Evolutionary conservation across 1,140 invertebrate species (phyloP).

Genomic region (Riptortus pedestris): DNA sequence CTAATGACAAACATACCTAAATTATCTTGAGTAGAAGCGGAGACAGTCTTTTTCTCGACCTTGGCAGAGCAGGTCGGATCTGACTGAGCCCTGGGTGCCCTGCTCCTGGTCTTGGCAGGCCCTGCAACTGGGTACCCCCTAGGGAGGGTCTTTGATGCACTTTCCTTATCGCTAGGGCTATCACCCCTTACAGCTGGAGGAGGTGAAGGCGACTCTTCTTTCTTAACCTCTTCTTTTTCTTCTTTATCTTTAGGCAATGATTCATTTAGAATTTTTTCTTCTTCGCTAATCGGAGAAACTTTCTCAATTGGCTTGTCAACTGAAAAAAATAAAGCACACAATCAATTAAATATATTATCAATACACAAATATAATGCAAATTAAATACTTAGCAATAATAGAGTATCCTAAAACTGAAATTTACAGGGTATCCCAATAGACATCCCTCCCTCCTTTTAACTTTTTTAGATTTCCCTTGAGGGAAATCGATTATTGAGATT

Average conservation of each 20-base stretch:
- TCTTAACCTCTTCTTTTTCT: not conserved
- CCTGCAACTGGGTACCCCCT: slow-evolving; percentile 1
- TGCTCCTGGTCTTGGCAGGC: slow-evolving; percentile 26
- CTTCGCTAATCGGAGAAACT: slow-evolving; percentile 13
- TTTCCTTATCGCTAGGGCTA: not conserved
- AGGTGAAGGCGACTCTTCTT: slow-evolving; percentile 1
- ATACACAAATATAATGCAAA: no score
- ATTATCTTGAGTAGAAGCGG: slow-evolving; percentile 26
- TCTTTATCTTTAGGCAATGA: slow-evolving; percentile 18
- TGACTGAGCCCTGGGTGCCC: slow-evolving; percentile 33
- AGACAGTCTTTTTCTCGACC: slow-evolving; percentile 27
- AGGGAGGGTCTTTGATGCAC: slow-evolving; percentile 4
- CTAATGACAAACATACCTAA: no score
- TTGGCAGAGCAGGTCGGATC: slow-evolving; percentile 30
- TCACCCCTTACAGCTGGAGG: not conserved
- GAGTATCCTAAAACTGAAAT: no score
- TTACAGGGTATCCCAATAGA: no score
- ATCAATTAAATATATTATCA: no score
- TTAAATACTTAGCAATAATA: no score
- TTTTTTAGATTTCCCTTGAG: no score
- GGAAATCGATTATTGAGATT: no score
- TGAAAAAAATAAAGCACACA: no score
- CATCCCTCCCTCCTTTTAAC: no score
- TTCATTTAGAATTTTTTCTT: slow-evolving; percentile 31
- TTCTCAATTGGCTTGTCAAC: slow-evolving; percentile 13